Evolutionary conservation across 1,140 invertebrate species (phyloP).

Genomic region (Conus betulinus): DNA sequence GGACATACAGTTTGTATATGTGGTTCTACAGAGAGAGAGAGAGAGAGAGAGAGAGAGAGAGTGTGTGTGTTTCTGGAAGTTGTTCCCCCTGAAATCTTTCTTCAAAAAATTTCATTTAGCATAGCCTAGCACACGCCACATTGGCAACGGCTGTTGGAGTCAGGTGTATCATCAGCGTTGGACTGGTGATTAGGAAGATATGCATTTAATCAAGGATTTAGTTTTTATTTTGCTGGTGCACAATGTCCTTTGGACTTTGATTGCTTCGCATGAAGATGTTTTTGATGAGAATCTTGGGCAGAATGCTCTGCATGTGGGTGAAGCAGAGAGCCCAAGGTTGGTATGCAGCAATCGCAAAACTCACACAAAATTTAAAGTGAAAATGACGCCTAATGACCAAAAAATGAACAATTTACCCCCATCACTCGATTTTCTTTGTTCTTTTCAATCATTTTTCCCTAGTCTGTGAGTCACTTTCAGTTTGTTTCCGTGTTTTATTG

Average conservation of each 20-base stretch:
- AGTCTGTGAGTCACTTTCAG: no score
- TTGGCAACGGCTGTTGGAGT: neutral
- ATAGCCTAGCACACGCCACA: neutral
- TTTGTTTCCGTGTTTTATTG: no score
- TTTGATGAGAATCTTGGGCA: neutral
- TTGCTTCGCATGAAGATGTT: neutral
- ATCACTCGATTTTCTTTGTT: no score
- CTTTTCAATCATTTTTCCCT: no score
- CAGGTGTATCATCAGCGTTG: no score
- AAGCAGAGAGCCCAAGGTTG: conserved; percentile 28
- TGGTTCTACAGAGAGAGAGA: no score
- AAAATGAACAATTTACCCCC: no score
- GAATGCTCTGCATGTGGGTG: conserved; percentile 17
- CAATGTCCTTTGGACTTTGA: neutral
- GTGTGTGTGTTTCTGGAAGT: neutral
- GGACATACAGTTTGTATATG: no score
- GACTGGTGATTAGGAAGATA: no score
- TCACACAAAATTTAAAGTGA: neutral
- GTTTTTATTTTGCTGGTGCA: neutral
- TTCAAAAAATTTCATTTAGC: neutral
- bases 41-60: no score
- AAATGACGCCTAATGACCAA: no score
- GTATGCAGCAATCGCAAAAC: no score
- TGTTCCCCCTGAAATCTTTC: neutral
- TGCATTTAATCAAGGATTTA: neutral